Percentiles rank a stretch among this genome's conserved stretches.
phyloP scores from a whole-genome alignment of 2,113 vertebrate genomes.

The Serilophus lunatus region DNA sequence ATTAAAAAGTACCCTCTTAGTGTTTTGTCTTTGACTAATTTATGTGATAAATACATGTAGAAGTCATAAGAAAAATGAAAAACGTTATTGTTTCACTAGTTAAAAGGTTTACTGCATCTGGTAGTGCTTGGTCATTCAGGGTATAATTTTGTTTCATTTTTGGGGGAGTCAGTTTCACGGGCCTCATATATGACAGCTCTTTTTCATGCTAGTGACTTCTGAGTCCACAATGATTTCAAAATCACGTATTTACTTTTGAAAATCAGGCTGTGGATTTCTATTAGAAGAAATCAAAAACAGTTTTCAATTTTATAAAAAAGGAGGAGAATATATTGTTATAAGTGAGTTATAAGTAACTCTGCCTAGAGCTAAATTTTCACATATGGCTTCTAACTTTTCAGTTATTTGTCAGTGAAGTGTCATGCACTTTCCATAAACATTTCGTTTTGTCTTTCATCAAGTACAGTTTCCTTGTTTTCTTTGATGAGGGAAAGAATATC shows the following conservation, averaged over 20 bases:
- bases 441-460: not conserved
- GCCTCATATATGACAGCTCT: not conserved
- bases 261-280: not conserved
- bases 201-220: not conserved
- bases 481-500: not conserved
- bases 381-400: not conserved
- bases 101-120: not conserved
- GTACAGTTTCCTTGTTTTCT: not conserved
- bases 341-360: not conserved
- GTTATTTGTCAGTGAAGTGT: not conserved
- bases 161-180: rapidly evolving
- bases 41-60: not conserved
- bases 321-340: not conserved
- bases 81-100: not conserved
- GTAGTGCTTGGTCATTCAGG: not conserved
- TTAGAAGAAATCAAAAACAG: not conserved
- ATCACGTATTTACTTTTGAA: not conserved
- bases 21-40: not conserved
- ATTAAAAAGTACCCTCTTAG: not conserved
- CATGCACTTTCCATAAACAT: not conserved
- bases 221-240: not conserved
- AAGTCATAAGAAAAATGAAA: not conserved
- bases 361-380: not conserved
- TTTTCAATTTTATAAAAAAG: not conserved
- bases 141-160: not conserved